A percentile compares a stretch with the other conserved stretches of the same genome.
phyloP scores from a whole-genome alignment of 1,140 invertebrate genomes.

The Aphaenogaster rudis region DNA sequence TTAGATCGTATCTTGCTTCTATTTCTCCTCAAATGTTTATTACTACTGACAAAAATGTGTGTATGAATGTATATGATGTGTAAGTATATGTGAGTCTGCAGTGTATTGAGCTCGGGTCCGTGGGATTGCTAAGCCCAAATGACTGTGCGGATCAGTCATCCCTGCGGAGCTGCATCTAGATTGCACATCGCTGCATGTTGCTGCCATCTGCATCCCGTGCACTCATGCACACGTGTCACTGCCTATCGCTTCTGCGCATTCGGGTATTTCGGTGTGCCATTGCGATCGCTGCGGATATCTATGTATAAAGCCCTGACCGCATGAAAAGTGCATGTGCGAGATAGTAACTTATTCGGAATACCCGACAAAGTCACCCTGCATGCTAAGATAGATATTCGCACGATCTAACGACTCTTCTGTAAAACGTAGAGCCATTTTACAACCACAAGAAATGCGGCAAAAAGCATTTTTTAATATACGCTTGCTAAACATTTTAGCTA shows the following conservation, averaged over 20 bases:
- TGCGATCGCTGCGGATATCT: slow-evolving; percentile 7
- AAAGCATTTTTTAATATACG: not conserved
- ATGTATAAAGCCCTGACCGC: not conserved
- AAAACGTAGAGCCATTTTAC: not conserved
- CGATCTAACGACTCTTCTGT: not conserved
- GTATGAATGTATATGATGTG: no score
- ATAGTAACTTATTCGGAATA: slow-evolving; percentile 26
- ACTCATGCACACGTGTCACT: slow-evolving; percentile 48
- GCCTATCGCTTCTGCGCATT: slow-evolving; percentile 47
- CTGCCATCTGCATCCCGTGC: slow-evolving; percentile 47
- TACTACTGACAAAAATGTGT: not conserved
- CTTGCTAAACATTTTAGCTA: not conserved
- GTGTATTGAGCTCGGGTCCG: not conserved
- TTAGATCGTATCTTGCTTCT: not conserved
- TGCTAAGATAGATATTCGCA: not conserved
- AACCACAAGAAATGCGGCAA: not conserved
- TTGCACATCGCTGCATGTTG: slow-evolving; percentile 28
- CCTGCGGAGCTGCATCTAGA: slow-evolving; percentile 36
- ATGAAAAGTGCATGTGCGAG: slow-evolving; percentile 32
- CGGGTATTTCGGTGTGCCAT: not conserved
- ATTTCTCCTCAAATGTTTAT: not conserved
- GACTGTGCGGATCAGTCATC: slow-evolving; percentile 18
- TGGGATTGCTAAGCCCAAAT: slow-evolving; percentile 20
- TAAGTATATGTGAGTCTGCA: not conserved
- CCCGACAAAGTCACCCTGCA: not conserved